phyloP scores from a whole-genome alignment of 2,888 invertebrate genomes.

The Geotrupes spiniger region DNA sequence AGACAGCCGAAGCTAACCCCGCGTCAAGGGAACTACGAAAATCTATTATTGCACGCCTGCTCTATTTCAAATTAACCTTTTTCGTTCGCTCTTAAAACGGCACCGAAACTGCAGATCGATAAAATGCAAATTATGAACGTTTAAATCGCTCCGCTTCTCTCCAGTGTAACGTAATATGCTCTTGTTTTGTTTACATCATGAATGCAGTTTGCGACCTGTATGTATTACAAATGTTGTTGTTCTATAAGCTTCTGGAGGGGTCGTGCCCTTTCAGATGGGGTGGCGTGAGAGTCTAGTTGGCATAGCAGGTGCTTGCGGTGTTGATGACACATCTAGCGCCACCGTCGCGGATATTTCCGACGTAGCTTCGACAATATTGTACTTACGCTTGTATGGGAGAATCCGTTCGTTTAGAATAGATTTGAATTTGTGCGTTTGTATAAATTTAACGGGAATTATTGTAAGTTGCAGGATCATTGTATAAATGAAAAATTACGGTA shows the following conservation, averaged over 20 bases:
- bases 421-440: too few species aligned
- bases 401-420: too few species aligned
- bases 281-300: conserved; percentile 33
- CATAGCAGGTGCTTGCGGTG: conserved; percentile 36
- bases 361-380: too few species aligned
- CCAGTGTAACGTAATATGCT: too few species aligned
- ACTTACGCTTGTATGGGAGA: too few species aligned
- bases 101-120: too few species aligned
- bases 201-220: conserved; percentile 25
- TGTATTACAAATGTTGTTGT: conserved; percentile 34
- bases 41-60: conserved; percentile 2
- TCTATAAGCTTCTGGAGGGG: conserved; percentile 29
- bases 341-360: neutral
- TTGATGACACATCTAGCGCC: conserved; percentile 34
- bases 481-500: too few species aligned
- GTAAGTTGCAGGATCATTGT: too few species aligned
- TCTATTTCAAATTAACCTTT: conserved; percentile 14
- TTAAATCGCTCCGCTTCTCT: too few species aligned
- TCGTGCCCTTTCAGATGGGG: conserved; percentile 26
- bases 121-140: too few species aligned
- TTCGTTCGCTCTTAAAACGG: too few species aligned
- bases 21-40: neutral
- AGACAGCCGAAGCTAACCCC: conserved; percentile 17
- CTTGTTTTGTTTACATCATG: conserved; percentile 16
- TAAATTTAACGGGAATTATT: too few species aligned